Evolutionary conservation across 2,797 vertebrate species (phyloP).

Genomic region (Phrynocephalus forsythii): DNA sequence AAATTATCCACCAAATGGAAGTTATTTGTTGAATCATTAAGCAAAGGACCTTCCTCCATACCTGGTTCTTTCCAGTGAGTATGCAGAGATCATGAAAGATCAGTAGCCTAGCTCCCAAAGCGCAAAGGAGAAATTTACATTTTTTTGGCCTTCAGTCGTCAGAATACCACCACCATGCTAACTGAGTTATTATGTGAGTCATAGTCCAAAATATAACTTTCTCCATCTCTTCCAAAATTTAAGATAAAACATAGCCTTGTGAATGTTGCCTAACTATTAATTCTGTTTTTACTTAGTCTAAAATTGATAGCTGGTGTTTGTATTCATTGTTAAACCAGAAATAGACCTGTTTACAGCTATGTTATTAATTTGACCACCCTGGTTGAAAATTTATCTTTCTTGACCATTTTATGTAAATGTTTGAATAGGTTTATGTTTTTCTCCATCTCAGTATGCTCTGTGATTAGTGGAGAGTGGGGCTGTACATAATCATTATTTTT

Average conservation of each 20-base stretch:
- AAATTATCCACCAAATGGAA: background rate
- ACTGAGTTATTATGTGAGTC: too few relatives aligned
- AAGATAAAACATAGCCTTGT: background rate
- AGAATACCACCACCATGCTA: too few relatives aligned
- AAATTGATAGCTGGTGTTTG: background rate
- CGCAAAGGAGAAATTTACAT: too few relatives aligned
- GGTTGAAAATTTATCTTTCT: background rate
- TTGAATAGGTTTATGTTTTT: too few relatives aligned
- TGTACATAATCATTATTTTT: background rate
- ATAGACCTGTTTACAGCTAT: background rate
- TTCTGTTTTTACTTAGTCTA: background rate
- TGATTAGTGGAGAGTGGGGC: too few relatives aligned
- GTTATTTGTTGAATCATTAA: too few relatives aligned
- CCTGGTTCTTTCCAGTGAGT: background rate
- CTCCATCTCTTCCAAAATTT: background rate
- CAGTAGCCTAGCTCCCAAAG: background rate
- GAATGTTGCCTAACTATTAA: background rate
- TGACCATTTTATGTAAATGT: background rate
- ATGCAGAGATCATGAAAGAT: background rate
- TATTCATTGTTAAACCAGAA: background rate
- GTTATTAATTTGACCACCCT: background rate
- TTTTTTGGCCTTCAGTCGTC: too few relatives aligned
- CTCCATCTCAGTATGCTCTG: too few relatives aligned
- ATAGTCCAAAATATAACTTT: too few relatives aligned
- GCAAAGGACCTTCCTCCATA: background rate